Percentiles rank a stretch among this genome's conserved stretches.
Conservation (phyloP, 2,113 vertebrate genomes). For the Hemiprocne comata region DNA sequence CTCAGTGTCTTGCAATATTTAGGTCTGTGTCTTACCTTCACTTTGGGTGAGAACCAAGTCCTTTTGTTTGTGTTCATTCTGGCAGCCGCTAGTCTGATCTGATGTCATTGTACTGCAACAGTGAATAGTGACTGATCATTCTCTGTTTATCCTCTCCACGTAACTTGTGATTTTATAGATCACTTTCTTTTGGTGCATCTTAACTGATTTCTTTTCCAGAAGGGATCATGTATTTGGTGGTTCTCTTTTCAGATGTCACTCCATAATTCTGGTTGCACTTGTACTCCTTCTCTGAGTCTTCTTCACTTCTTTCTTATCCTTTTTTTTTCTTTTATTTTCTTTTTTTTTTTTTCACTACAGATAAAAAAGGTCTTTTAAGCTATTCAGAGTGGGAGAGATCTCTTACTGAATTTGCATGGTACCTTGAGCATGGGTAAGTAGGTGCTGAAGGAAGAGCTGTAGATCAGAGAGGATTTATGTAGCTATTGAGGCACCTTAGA, state of each 20-base stretch:
- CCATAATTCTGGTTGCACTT: background rate
- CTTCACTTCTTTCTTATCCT: background rate
- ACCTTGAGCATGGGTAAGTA: background rate
- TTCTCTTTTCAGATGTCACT: background rate
- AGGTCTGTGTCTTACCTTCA: background rate
- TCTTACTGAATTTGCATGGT: background rate
- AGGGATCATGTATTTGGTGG: background rate
- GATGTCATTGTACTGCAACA: background rate
- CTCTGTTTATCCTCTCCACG: background rate
- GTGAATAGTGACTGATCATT: background rate
- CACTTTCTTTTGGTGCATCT: background rate
- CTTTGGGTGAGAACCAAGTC: background rate
- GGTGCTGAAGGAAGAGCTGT: background rate
- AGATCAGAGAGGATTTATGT: constrained; percentile 40
- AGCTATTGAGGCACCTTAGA: background rate
- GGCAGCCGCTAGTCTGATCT: background rate
- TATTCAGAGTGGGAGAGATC: background rate
- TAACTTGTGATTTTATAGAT: background rate
- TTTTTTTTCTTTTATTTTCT: too few species aligned
- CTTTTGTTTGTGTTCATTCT: background rate
- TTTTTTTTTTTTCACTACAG: too few species aligned
- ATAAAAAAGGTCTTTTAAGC: background rate
- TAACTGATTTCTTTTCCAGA: background rate
- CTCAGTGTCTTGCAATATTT: background rate
- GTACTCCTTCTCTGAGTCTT: background rate